These are phyloP conservation scores for Campopleginae sp. DNA, from an alignment of 2,888 invertebrate species.

Conservation along the genomic window DNA sequence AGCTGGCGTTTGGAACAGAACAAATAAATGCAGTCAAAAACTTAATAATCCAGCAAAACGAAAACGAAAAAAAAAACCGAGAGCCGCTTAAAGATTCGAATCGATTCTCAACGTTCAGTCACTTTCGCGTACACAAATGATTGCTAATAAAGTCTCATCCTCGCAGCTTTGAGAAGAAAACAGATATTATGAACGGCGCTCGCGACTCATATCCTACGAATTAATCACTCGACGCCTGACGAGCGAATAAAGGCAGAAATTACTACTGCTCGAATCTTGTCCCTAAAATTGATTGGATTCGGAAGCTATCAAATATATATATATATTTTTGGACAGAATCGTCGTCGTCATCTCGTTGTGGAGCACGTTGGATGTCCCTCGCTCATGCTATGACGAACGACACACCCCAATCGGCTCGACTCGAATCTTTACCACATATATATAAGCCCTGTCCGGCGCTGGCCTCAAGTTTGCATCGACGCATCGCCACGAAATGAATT, in stretches of 20 bases:
- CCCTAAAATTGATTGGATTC: too few relatives aligned
- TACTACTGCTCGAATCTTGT: neutral
- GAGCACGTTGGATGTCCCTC: neutral
- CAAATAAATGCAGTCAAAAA: too few relatives aligned
- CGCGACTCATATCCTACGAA: neutral
- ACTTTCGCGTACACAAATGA: neutral
- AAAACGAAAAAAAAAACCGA: too few relatives aligned
- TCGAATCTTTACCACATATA: too few relatives aligned
- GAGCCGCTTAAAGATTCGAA: too few relatives aligned
- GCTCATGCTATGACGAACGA: too few relatives aligned
- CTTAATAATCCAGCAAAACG: too few relatives aligned
- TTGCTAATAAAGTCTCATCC: neutral
- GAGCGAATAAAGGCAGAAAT: neutral
- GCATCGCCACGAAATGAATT: too few relatives aligned
- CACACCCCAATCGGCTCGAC: conserved; percentile 2
- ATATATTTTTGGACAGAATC: too few relatives aligned
- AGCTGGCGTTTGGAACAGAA: too few relatives aligned
- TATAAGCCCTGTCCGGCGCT: neutral
- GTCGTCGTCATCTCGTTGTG: neutral
- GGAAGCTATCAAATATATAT: too few relatives aligned
- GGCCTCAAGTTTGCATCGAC: too few relatives aligned
- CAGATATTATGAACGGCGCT: neutral
- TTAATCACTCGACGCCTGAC: neutral
- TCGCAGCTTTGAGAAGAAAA: neutral
- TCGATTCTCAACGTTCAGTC: neutral